Conservation (phyloP, 2,888 invertebrate species). For the Mystacides longicornis region DNA sequence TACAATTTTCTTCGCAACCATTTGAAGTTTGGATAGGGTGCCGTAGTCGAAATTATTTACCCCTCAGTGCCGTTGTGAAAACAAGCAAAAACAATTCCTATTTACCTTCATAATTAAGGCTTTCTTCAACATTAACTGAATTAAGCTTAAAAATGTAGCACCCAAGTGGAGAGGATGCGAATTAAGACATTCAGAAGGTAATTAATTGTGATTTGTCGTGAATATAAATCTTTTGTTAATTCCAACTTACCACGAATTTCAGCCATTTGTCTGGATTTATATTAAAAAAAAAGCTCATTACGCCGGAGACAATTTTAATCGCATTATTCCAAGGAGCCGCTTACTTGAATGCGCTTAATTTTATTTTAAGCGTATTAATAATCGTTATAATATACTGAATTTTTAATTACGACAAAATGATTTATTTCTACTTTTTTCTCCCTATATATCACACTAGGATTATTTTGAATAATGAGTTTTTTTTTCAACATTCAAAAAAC, state of each 20-base stretch:
- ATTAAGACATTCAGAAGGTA: constrained; percentile 25
- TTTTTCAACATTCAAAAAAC: too few relatives aligned
- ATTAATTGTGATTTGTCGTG: constrained; percentile 26
- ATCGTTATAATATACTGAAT: too few relatives aligned
- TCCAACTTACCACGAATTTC: constrained; percentile 1
- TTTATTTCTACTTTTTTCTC: too few relatives aligned
- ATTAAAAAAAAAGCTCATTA: neutral
- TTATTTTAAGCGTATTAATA: too few relatives aligned
- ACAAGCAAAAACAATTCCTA: constrained; percentile 21
- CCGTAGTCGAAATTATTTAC: neutral
- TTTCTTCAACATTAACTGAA: constrained; percentile 19
- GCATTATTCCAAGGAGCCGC: too few relatives aligned
- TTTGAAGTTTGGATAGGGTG: too few relatives aligned
- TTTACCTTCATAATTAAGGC: constrained; percentile 17
- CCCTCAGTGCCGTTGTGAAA: neutral
- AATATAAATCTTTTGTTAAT: constrained; percentile 20
- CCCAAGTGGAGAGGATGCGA: constrained; percentile 11
- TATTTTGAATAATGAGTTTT: too few relatives aligned
- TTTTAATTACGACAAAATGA: too few relatives aligned
- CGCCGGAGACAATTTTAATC: neutral
- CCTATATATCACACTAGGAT: too few relatives aligned
- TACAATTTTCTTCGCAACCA: too few relatives aligned
- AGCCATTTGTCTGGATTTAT: constrained; percentile 1
- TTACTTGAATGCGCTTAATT: too few relatives aligned
- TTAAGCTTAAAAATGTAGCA: constrained; percentile 17